phyloP scores from a whole-genome alignment of 2,797 vertebrate species.

The Chaenodraco wilsoni region DNA sequence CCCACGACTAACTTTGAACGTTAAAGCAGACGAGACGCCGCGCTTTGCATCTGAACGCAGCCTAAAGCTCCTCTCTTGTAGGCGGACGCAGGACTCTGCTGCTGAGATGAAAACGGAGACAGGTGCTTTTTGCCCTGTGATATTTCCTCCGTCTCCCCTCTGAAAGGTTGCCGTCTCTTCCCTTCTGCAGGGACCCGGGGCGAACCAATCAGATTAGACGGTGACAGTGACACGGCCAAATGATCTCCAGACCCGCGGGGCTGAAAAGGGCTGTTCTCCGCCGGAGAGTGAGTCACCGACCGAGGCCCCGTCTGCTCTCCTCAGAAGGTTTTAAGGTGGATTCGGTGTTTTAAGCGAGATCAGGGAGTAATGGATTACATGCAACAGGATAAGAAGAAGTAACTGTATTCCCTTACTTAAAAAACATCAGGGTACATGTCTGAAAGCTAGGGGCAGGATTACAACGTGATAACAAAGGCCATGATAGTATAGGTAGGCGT shows the following conservation, averaged over 20 bases:
- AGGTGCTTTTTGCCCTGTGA: slow-evolving; percentile 56
- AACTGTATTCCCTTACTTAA: neutral
- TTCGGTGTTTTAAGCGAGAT: too few species aligned
- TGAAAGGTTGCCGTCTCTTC: slow-evolving; percentile 72
- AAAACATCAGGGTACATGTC: too few species aligned
- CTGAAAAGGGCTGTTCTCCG: slow-evolving; percentile 57
- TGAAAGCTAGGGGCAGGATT: too few species aligned
- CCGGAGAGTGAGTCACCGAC: slow-evolving; percentile 45
- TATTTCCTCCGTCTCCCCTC: slow-evolving; percentile 67
- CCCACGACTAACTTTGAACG: too few species aligned
- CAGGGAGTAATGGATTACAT: too few species aligned
- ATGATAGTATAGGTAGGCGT: too few species aligned
- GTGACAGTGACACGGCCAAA: slow-evolving; percentile 71
- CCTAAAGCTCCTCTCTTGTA: slow-evolving; percentile 66
- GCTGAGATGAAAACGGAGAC: slow-evolving; percentile 67
- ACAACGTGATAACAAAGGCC: too few species aligned
- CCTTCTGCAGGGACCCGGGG: slow-evolving; percentile 68
- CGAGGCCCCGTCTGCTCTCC: slow-evolving; percentile 46
- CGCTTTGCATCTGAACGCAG: slow-evolving; percentile 18
- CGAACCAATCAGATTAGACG: slow-evolving; percentile 74
- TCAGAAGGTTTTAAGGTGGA: slow-evolving; percentile 22
- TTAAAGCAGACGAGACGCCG: too few species aligned
- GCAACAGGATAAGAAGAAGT: neutral
- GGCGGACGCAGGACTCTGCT: slow-evolving; percentile 62
- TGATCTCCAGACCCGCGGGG: slow-evolving; percentile 67